Percentiles rank a stretch among this genome's conserved stretches.
Conservation (phyloP, 53 echinoderm and acorn worm genomes). For the Patiria pectinifera region DNA sequence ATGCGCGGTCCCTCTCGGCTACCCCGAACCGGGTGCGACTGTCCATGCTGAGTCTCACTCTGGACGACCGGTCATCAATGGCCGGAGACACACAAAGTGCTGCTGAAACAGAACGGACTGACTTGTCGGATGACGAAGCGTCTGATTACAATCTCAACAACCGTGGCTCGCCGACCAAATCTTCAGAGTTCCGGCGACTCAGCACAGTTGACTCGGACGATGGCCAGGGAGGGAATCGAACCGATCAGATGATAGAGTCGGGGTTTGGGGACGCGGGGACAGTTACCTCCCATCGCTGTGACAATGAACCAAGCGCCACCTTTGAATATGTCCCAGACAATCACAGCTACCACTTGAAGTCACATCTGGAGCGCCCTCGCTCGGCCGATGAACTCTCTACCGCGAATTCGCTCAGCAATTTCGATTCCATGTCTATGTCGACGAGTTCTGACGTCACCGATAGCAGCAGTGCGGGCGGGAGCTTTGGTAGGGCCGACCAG, state of each 20-base stretch:
- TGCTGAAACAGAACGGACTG: slow-evolving; percentile 25
- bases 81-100: slow-evolving; percentile 8
- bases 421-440: slow-evolving; percentile 77
- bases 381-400: slow-evolving; percentile 47
- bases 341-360: slow-evolving; percentile 28
- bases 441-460: slow-evolving; percentile 86
- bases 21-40: slow-evolving; percentile 82
- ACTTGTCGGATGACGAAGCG: background rate
- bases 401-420: slow-evolving; percentile 51
- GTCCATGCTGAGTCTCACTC: slow-evolving; percentile 75
- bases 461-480: slow-evolving; percentile 84
- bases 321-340: slow-evolving; percentile 41
- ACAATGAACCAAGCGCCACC: slow-evolving; percentile 12
- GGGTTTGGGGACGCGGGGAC: background rate
- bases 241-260: background rate
- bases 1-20: slow-evolving; percentile 73
- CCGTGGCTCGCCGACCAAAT: slow-evolving; percentile 23
- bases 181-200: slow-evolving; percentile 51
- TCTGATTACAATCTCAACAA: background rate
- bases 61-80: slow-evolving; percentile 68
- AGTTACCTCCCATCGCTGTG: background rate
- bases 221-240: slow-evolving; percentile 3
- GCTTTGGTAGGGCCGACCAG: slow-evolving; percentile 87
- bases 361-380: slow-evolving; percentile 34
- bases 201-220: slow-evolving; percentile 59